phyloP scores from a whole-genome alignment of 2,113 vertebrate species.

The Corythornis vintsioides region DNA sequence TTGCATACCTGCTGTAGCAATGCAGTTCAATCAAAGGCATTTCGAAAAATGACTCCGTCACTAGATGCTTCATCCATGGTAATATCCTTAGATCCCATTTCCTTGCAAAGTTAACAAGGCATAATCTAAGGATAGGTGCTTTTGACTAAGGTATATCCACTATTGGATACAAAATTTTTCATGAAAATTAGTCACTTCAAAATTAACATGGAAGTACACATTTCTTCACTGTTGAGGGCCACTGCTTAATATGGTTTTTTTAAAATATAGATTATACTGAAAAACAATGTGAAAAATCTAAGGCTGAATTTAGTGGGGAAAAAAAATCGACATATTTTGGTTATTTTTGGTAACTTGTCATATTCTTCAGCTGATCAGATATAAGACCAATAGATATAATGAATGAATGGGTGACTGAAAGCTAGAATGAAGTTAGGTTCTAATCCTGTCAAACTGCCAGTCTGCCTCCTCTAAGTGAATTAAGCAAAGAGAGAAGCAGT shows the following conservation, averaged over 20 bases:
- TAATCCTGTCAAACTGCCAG: background rate
- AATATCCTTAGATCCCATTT: constrained; percentile 34
- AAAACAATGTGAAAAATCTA: background rate
- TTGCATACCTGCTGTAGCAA: constrained; percentile 16
- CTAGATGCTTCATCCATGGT: background rate
- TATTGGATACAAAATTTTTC: background rate
- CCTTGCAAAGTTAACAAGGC: constrained; percentile 53
- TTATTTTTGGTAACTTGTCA: background rate
- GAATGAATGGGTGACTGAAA: background rate
- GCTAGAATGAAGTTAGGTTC: background rate
- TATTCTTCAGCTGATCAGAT: background rate
- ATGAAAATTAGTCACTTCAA: background rate
- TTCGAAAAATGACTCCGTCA: constrained; percentile 7
- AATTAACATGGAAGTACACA: background rate
- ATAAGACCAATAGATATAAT: background rate
- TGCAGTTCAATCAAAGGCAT: constrained; percentile 24
- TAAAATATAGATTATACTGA: background rate
- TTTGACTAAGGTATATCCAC: background rate
- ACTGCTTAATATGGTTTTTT: background rate
- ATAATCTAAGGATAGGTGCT: constrained; percentile 33
- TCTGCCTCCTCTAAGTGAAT: background rate
- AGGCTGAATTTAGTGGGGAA: background rate
- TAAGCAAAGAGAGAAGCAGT: background rate
- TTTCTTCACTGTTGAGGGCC: background rate
- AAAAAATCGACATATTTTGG: background rate